phyloP scores from a whole-genome alignment of 1,140 invertebrate genomes.

The Macrobrachium rosenbergii region DNA sequence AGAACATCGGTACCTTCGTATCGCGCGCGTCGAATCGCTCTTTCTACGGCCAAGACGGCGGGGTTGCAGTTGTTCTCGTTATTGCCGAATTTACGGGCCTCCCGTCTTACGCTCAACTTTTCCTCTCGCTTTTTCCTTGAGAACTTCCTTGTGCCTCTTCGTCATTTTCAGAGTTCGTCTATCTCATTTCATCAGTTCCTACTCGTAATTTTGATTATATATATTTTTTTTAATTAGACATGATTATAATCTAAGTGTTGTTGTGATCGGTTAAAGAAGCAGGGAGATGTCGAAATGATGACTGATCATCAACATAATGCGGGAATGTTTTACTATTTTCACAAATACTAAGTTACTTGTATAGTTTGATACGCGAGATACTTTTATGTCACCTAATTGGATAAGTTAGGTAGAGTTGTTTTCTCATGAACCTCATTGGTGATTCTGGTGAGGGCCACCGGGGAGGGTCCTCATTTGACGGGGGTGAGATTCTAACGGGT shows the following conservation, averaged over 20 bases:
- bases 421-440: slow-evolving; percentile 63
- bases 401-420: slow-evolving; percentile 54
- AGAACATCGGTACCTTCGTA: too few relatives aligned
- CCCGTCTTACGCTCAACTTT: background rate
- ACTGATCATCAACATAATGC: background rate
- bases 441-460: slow-evolving; percentile 52
- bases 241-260: background rate
- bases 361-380: slow-evolving; percentile 40
- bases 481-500: slow-evolving; percentile 58
- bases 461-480: slow-evolving; percentile 59
- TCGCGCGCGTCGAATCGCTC: too few relatives aligned
- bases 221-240: too few relatives aligned
- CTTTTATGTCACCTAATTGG: slow-evolving; percentile 53
- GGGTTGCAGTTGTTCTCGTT: slow-evolving; percentile 32
- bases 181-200: background rate
- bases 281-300: background rate
- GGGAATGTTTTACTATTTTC: too few relatives aligned
- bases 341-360: slow-evolving; percentile 7
- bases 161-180: background rate
- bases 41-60: background rate
- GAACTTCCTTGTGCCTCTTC: background rate
- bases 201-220: too few relatives aligned
- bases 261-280: background rate
- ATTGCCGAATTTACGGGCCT: slow-evolving; percentile 35
- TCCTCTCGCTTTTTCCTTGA: background rate